A percentile compares a stretch with the other conserved stretches of the same genome.
phyloP scores from a whole-genome alignment of 2,797 vertebrate genomes.

The Sparus aurata region DNA sequence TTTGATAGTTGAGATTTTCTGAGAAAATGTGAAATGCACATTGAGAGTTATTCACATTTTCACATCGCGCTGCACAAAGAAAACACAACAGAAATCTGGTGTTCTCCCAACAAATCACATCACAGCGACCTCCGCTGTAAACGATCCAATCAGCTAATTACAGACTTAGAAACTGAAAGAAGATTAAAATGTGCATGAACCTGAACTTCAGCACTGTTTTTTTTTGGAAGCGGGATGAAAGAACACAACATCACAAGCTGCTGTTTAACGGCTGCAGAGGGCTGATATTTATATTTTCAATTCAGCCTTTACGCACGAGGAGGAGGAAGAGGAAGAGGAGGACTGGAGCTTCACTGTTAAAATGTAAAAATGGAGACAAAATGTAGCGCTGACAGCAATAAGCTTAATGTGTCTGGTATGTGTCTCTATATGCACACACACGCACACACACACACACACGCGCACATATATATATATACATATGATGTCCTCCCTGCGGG shows the following conservation, averaged over 20 bases:
- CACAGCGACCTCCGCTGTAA: conserved; percentile 9
- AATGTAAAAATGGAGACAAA: conserved; percentile 10
- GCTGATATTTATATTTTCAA: neutral
- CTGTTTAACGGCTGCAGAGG: neutral
- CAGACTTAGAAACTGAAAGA: conserved; percentile 11
- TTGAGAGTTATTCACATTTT: neutral
- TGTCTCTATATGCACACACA: neutral
- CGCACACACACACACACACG: too few species aligned
- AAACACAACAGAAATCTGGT: neutral
- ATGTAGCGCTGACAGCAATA: conserved; percentile 14
- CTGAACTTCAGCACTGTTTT: conserved; percentile 46
- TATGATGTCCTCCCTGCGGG: conserved; percentile 38
- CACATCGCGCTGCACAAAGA: conserved; percentile 5
- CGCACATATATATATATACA: neutral
- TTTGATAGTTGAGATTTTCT: neutral
- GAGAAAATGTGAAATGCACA: neutral
- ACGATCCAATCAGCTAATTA: conserved; percentile 49
- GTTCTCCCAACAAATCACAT: neutral
- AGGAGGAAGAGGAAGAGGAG: too few species aligned
- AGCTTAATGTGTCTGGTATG: conserved; percentile 24
- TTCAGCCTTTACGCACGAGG: neutral
- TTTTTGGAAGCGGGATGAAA: too few species aligned
- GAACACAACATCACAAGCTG: too few species aligned
- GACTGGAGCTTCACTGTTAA: neutral
- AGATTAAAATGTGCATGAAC: conserved; percentile 41